Conservation (phyloP, 2,113 vertebrate genomes). For the Pteropus alecto region DNA sequence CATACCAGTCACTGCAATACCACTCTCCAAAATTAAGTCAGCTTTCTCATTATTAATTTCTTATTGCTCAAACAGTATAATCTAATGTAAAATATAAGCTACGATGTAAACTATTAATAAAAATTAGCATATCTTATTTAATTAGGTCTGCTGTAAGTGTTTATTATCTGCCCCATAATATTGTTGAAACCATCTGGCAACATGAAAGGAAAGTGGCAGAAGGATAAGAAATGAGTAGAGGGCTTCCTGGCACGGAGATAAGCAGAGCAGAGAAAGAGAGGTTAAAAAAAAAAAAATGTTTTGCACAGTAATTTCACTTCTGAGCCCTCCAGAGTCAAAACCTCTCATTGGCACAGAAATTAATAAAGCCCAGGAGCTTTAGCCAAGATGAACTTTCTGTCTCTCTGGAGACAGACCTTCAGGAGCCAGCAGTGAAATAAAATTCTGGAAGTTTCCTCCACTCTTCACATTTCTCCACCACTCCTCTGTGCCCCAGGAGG, state of each 20-base stretch:
- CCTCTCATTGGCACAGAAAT: neutral
- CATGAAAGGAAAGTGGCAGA: neutral
- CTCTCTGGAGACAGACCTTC: neutral
- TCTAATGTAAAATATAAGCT: neutral
- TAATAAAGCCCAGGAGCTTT: neutral
- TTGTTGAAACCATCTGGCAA: neutral
- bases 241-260: neutral
- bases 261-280: neutral
- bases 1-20: neutral
- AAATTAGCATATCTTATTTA: neutral
- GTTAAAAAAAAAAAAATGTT: too few species aligned
- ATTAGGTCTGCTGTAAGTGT: neutral
- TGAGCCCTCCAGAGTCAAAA: neutral
- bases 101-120: neutral
- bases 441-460: neutral
- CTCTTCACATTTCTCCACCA: neutral
- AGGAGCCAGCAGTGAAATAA: neutral
- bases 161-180: neutral
- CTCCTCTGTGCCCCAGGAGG: neutral
- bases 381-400: neutral
- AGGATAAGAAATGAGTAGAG: neutral
- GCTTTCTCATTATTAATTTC: neutral
- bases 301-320: too few species aligned
- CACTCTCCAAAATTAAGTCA: constrained; percentile 7
- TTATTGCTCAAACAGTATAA: neutral